Percentiles rank a stretch among this genome's conserved stretches.
Conservation (phyloP, 2,888 invertebrate species). For the Eupithecia subfuscata region DNA sequence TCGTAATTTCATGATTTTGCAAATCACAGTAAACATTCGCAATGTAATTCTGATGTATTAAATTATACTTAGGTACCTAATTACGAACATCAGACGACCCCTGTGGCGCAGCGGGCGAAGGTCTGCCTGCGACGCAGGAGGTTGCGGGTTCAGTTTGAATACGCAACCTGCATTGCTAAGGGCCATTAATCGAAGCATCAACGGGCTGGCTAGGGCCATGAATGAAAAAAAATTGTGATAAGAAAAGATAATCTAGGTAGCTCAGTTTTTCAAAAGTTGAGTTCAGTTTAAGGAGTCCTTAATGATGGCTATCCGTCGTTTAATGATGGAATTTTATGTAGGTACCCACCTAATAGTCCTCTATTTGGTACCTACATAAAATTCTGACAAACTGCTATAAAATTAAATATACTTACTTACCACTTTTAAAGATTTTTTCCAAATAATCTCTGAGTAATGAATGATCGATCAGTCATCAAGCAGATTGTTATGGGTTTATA, state of each 20-base stretch:
- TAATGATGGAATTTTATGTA: neutral
- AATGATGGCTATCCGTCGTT: no score
- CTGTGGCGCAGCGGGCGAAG: no score
- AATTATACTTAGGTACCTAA: no score
- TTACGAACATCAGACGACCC: no score
- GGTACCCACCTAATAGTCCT: no score
- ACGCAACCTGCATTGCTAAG: constrained; percentile 19
- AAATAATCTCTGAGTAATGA: neutral
- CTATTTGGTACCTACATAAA: neutral
- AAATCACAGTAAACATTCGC: neutral
- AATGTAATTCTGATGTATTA: neutral
- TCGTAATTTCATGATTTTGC: neutral
- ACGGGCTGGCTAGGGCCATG: neutral
- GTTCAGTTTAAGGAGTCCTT: neutral
- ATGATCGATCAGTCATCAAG: neutral
- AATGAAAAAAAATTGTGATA: constrained; percentile 4
- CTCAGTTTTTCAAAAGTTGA: neutral
- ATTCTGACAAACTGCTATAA: neutral
- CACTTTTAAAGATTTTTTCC: neutral
- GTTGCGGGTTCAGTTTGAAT: neutral
- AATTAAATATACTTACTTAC: neutral
- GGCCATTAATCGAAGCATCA: neutral
- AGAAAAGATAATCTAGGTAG: neutral
- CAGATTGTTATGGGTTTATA: neutral
- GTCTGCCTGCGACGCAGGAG: no score